phyloP scores from a whole-genome alignment of 2,797 vertebrate species.

The Vultur gryphus region DNA sequence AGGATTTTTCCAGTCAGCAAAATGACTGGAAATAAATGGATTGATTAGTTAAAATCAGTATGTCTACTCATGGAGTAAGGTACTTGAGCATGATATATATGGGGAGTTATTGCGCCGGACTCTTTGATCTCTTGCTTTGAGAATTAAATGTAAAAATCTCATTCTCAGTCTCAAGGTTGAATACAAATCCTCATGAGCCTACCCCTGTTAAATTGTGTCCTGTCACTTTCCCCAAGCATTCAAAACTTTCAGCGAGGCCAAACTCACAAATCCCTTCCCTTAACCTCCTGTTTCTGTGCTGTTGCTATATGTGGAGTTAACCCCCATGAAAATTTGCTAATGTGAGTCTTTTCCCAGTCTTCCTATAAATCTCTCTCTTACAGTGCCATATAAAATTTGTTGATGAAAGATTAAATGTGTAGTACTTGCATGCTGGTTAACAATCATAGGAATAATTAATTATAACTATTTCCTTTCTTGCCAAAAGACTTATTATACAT shows the following conservation, averaged over 20 bases:
- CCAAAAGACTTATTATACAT: neutral
- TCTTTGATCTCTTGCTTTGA: neutral
- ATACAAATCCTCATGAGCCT: neutral
- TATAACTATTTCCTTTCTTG: neutral
- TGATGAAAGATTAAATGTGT: neutral
- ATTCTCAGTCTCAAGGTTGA: neutral
- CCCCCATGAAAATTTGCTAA: neutral
- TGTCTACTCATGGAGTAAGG: neutral
- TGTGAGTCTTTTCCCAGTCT: neutral
- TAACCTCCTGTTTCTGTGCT: neutral
- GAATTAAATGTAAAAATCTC: neutral
- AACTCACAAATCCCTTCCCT: neutral
- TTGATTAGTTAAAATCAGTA: slow-evolving; percentile 3
- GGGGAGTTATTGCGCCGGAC: neutral
- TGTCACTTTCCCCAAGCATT: neutral
- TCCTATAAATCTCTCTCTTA: neutral
- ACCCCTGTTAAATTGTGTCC: neutral
- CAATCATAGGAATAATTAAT: neutral
- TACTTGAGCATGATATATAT: neutral
- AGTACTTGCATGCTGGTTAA: neutral
- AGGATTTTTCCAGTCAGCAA: neutral
- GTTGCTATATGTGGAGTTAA: neutral
- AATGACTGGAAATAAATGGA: neutral
- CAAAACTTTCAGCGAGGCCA: neutral
- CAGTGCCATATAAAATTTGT: neutral